phyloP scores from a whole-genome alignment of 2,797 vertebrate species.

The Falco cherrug region DNA sequence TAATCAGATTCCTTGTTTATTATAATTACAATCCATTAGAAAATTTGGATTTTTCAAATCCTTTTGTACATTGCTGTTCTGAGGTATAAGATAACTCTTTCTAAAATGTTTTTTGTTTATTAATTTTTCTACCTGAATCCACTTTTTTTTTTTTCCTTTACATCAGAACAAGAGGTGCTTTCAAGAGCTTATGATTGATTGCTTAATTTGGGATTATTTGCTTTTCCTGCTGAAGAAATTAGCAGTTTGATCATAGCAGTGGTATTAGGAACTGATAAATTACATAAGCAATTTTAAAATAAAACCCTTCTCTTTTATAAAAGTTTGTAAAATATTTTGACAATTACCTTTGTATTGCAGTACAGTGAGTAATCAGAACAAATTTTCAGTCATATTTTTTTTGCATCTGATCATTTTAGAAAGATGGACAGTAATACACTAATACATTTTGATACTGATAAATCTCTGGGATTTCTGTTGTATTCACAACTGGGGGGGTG shows the following conservation, averaged over 20 bases:
- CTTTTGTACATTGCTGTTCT: background rate
- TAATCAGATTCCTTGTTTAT: background rate
- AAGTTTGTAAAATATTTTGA: background rate
- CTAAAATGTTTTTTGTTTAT: background rate
- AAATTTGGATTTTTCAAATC: background rate
- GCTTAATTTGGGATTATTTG: background rate
- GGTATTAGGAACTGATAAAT: background rate
- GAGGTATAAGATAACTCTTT: background rate
- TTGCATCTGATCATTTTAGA: background rate
- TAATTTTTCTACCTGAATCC: background rate
- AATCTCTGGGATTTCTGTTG: background rate
- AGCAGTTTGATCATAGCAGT: background rate
- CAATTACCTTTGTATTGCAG: background rate
- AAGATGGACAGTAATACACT: background rate
- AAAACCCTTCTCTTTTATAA: background rate
- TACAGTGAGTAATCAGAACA: background rate
- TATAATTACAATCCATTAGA: background rate
- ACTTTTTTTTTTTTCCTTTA: rapidly evolving
- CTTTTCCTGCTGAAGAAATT: background rate
- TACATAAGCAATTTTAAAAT: background rate
- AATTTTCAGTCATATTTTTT: background rate
- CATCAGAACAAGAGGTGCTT: background rate
- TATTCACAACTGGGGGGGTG: background rate
- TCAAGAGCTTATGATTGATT: background rate
- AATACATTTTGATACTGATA: background rate